Evolutionary conservation across 2,797 vertebrate species (phyloP).

Genomic region (Enteromius viviparus): DNA sequence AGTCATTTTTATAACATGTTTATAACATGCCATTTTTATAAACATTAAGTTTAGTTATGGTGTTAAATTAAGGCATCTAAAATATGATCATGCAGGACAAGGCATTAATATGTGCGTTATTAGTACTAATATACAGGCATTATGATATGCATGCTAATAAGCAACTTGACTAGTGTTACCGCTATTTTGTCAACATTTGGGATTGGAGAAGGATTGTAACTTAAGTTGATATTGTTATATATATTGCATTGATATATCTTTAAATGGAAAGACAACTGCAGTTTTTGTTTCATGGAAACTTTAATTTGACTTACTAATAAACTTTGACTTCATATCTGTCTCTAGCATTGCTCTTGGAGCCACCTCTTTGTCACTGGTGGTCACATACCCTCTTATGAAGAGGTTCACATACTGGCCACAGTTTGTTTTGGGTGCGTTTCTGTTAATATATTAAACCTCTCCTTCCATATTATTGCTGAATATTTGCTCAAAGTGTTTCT

Average conservation of each 20-base stretch:
- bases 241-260: neutral
- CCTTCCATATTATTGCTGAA: neutral
- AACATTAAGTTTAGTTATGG: neutral
- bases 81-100: neutral
- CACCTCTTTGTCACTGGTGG: constrained; percentile 87
- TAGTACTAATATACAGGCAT: neutral
- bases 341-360: constrained; percentile 88
- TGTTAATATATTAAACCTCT: neutral
- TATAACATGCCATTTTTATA: too few relatives aligned
- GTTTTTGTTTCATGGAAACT: neutral
- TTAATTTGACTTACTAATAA: neutral
- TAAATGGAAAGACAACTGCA: neutral
- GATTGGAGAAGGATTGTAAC: neutral
- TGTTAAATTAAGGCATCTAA: neutral
- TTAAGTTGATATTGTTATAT: neutral
- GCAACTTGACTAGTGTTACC: neutral
- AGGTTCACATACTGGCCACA: constrained; percentile 97
- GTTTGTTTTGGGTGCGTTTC: constrained; percentile 84
- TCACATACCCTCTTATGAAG: constrained; percentile 95
- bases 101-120: neutral
- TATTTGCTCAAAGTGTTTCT: neutral
- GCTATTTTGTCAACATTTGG: neutral
- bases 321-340: constrained; percentile 14
- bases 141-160: neutral
- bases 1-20: too few relatives aligned